Conservation (phyloP, 2,113 vertebrate genomes). For the Alexandromys fortis region DNA sequence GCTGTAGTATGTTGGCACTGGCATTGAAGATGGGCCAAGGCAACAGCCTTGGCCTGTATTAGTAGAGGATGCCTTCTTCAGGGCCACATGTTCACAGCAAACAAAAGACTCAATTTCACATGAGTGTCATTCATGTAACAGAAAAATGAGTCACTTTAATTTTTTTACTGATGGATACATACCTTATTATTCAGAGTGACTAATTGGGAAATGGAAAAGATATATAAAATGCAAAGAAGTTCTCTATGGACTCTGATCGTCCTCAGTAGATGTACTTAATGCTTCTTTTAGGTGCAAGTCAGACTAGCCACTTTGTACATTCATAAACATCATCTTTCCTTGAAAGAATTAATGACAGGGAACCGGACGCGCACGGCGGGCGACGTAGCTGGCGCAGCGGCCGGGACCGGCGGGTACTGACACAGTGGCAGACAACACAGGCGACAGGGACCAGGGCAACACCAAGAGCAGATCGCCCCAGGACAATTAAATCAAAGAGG, state of each 20-base stretch:
- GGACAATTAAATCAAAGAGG: too few species aligned
- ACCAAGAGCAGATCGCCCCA: too few species aligned
- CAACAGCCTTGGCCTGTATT: not conserved
- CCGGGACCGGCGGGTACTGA: too few species aligned
- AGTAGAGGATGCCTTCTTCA: not conserved
- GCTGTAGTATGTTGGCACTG: not conserved
- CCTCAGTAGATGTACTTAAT: not conserved
- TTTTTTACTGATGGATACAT: not conserved
- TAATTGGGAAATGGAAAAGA: not conserved
- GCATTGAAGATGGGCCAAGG: not conserved
- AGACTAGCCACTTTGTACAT: not conserved
- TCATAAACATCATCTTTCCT: conserved; percentile 47
- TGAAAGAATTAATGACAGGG: too few species aligned
- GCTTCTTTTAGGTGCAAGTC: not conserved
- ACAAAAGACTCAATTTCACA: not conserved
- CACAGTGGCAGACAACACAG: too few species aligned
- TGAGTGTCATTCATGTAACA: conserved; percentile 7
- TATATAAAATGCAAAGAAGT: not conserved
- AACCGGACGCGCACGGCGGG: too few species aligned
- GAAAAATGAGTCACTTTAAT: conserved; percentile 22
- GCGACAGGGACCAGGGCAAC: too few species aligned
- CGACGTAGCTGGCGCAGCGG: too few species aligned
- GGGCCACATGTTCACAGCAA: not conserved
- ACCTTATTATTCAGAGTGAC: not conserved
- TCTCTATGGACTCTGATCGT: not conserved